Evolutionary conservation across 1,140 invertebrate species (phyloP).

Genomic region (Acyrthosiphon pisum): DNA sequence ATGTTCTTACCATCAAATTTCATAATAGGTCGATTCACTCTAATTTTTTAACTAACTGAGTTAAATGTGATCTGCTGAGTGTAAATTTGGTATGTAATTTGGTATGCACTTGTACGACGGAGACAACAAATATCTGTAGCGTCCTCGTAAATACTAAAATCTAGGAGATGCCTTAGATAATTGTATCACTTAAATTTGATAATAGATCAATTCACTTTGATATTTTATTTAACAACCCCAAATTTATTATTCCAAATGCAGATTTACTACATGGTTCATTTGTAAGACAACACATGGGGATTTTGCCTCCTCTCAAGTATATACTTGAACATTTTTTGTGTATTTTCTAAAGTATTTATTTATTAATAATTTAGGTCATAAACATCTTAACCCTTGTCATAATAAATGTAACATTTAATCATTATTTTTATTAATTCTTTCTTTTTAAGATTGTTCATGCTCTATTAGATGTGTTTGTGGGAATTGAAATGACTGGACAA

Average conservation of each 20-base stretch:
- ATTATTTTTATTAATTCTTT: not conserved
- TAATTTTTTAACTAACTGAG: no score
- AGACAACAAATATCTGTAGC: no score
- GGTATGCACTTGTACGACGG: no score
- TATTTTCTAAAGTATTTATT: not conserved
- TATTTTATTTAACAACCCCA: not conserved
- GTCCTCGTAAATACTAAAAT: not conserved
- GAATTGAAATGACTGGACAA: constrained; percentile 96
- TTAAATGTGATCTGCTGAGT: no score
- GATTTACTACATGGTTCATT: not conserved
- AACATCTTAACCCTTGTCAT: not conserved
- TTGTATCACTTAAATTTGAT: not conserved
- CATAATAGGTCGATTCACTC: no score
- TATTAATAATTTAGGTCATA: not conserved
- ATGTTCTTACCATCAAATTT: no score
- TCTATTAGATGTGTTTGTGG: constrained; percentile 90
- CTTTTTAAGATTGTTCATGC: constrained; percentile 72
- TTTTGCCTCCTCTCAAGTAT: not conserved
- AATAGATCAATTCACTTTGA: not conserved
- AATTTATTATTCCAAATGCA: not conserved
- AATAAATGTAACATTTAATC: not conserved
- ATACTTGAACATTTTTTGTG: not conserved
- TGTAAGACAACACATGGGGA: not conserved
- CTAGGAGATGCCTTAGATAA: not conserved
- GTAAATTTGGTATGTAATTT: no score